These are phyloP conservation scores for Steatornis caripensis DNA, from an alignment of 2,113 vertebrate genomes.

Conservation along the genomic window DNA sequence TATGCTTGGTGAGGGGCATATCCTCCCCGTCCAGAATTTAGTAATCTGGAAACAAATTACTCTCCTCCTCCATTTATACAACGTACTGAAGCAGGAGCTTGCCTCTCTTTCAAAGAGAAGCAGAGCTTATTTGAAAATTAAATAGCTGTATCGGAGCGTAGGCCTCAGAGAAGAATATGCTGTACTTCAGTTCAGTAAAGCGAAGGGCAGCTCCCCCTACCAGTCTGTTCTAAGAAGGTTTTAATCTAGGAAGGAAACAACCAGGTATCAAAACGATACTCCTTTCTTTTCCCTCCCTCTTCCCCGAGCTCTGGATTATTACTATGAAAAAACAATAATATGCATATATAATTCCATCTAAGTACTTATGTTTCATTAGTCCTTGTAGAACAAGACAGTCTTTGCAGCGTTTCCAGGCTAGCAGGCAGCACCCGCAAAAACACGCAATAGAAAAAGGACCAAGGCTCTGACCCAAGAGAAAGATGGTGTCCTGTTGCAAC, in stretches of 20 bases:
- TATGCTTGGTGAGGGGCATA: not conserved
- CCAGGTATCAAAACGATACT: constrained; percentile 2
- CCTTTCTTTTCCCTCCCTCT: not conserved
- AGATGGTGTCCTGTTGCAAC: constrained; percentile 7
- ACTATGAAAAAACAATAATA: not conserved
- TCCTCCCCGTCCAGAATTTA: not conserved
- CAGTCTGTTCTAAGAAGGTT: constrained; percentile 56
- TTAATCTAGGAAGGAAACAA: constrained; percentile 37
- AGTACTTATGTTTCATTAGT: not conserved
- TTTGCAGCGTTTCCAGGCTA: constrained; percentile 51
- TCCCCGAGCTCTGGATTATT: not conserved
- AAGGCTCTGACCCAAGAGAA: constrained; percentile 37
- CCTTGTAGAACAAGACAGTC: constrained; percentile 8
- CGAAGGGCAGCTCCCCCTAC: constrained; percentile 60
- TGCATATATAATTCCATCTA: not conserved
- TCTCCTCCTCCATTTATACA: not conserved
- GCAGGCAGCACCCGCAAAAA: constrained; percentile 51
- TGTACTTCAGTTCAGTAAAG: constrained; percentile 31
- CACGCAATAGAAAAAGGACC: constrained; percentile 28
- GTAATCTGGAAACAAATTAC: constrained; percentile 7
- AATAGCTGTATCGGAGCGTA: constrained; percentile 38
- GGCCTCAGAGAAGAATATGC: constrained; percentile 36
- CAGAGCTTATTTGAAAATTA: constrained; percentile 37
- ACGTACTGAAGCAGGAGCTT: not conserved
- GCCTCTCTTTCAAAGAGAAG: constrained; percentile 14